Evolutionary conservation across 2,888 invertebrate species (phyloP), one percentile per base, ranked within the genome.

Genomic region (Sinotaia quadrata): DNA sequence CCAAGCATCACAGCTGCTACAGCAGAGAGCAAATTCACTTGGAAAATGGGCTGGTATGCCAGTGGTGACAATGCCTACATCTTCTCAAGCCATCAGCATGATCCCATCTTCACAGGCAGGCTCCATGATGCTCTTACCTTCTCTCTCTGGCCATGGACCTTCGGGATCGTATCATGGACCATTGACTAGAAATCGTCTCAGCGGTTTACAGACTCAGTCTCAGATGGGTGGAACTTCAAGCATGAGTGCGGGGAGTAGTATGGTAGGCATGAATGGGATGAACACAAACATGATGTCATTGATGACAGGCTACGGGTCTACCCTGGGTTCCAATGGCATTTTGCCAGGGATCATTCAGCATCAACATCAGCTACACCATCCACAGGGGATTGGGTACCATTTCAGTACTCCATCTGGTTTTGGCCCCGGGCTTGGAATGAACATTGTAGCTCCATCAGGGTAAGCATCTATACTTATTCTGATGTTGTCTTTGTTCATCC

Each of bases 161-260:
- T 4, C 29, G 37, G 8, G 47, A 10, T 29, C 54, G 18, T 65
- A 65, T 56, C 65, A 65, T 24, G 65, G 65, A 27, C 65, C 65
- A 10, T 29, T 65, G 29, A 65, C 65, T 15, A 34, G 65, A n/a
- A 65, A 65, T 27, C 65, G 65, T 4, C 31, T 65, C 56, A 65
- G 65, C 37, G n/a, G 36, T 15, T 21, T 37, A 33, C 31, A 37
- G 56, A 31, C 54, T 33, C 41, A n/a, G 37, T 10, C 24, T 44
- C 60, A 24, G 18, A 24, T 12, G 34, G 49, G 18, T 24, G 62
- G 21, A 12, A 18, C 29, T 12, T 33, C 31, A n/a, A 31, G 2
- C 4, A n/a, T 33, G n/a, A 21, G 21, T 10, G 58, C 7, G 37
- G 36, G 12, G 4, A 10, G 36, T 24, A 27, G 54, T 27, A 15